Percentiles rank a stretch among this genome's conserved stretches.
These are phyloP conservation scores for Chloropsis cyanopogon DNA, from an alignment of 2,113 vertebrate species.

Conservation along the genomic window DNA sequence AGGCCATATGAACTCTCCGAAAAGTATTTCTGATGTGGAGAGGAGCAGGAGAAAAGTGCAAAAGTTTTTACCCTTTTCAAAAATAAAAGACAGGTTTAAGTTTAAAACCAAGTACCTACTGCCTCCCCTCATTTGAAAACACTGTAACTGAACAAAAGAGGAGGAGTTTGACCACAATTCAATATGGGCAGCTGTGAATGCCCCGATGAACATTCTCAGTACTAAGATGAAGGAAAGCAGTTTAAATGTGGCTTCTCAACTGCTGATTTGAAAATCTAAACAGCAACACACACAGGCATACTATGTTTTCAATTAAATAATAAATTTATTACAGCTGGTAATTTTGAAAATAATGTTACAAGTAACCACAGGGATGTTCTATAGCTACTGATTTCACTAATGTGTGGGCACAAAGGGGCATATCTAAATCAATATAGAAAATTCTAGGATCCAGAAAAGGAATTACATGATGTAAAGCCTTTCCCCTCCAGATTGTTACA, in stretches of 20 bases:
- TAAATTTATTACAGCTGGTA: not conserved
- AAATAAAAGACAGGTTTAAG: not conserved
- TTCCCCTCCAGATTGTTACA: not conserved
- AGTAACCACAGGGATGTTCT: not conserved
- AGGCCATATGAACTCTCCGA: not conserved
- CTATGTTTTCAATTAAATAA: not conserved
- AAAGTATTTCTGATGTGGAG: not conserved
- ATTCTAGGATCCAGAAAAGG: not conserved
- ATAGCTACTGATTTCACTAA: not conserved
- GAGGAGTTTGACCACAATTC: not conserved
- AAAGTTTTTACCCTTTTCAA: not conserved
- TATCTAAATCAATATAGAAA: not conserved
- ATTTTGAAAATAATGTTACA: not conserved
- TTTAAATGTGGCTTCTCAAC: not conserved
- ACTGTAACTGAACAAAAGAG: not conserved
- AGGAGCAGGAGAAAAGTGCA: accelerated
- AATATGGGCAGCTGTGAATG: not conserved
- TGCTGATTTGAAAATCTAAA: not conserved
- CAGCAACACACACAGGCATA: not conserved
- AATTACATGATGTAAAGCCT: not conserved
- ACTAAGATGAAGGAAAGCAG: not conserved
- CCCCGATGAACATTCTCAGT: not conserved
- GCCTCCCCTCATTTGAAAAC: not conserved
- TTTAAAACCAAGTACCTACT: not conserved
- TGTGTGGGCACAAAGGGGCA: not conserved